Base-by-base conservation (phyloP, 2,888 invertebrate species). In the Perithous albicinctus region DNA sequence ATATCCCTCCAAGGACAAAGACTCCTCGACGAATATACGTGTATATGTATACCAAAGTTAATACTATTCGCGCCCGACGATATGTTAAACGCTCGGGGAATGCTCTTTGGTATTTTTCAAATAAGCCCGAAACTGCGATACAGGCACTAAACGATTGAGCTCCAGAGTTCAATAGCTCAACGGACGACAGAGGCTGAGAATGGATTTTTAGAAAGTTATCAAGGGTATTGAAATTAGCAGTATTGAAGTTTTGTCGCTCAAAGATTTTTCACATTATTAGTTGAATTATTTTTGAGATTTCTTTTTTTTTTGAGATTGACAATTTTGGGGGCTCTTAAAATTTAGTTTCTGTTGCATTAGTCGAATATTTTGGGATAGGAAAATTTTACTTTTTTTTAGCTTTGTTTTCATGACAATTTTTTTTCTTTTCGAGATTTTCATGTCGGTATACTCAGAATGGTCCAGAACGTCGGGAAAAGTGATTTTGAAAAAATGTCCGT, bases 61-160 rank as follows among this genome's bases (percentile, higher is more conserved):
- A 80, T 82, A 69, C 73, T 48, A 51, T 78, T 82, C 74, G 46
- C 66, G 78, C 78, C 56, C 80, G 78, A 85, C 87, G 89, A 91
- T 91, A 90, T 90, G 90, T 90, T 90, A 90, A 91, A 89, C 89
- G 87, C 85, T 82, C 67, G 85, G 64, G 85, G 90, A 91, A 91
- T 90, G 87, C 86, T 87, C 86, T 84, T 77, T 67, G 87, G 86
- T 86, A 85, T 90, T 89, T 88, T 86, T 84, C 87, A 87, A 88
- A 91, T 89, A 90, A 91, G 89, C 87, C 88, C 86, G 69, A 43
- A 74, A 61, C 59, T 12, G 59, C 41, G 38, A 59, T n/a, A n/a
- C 32, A 76, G 63, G 43, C 77, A 70, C 23, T n/a, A 76, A 66
- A 15, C 70, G 15, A 67, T 61, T 56, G 74, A 69, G 38, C 20